Percentiles rank a stretch among this genome's conserved stretches.
These are phyloP conservation scores for Brienomyrus brachyistius DNA, from an alignment of 2,113 vertebrate species.

Conservation along the genomic window DNA sequence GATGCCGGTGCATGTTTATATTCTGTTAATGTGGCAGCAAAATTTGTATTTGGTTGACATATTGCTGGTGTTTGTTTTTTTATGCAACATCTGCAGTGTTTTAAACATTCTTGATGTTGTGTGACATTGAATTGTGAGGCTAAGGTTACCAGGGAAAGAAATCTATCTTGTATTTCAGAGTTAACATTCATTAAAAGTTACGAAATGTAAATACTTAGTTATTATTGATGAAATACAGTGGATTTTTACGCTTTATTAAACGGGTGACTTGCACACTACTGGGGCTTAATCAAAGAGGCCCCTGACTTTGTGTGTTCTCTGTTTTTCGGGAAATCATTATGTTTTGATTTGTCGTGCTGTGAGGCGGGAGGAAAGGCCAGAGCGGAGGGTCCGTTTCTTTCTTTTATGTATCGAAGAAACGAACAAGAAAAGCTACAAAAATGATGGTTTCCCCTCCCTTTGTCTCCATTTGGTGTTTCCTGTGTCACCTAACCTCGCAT, in stretches of 20 bases:
- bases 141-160: neutral
- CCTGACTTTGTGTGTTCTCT: conserved; percentile 36
- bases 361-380: neutral
- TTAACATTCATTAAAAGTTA: neutral
- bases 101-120: neutral
- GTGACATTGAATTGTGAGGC: neutral
- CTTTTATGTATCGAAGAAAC: neutral
- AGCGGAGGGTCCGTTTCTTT: neutral
- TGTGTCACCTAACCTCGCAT: conserved; percentile 27
- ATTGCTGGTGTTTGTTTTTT: neutral
- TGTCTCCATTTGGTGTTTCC: neutral
- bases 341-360: neutral
- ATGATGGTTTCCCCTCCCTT: neutral
- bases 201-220: neutral
- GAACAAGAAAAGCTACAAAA: neutral
- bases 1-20: conserved; percentile 2
- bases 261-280: conserved; percentile 7
- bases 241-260: neutral
- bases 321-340: neutral
- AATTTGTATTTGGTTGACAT: neutral
- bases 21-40: neutral
- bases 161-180: neutral
- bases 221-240: neutral
- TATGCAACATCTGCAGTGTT: neutral
- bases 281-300: conserved; percentile 46